phyloP scores from a whole-genome alignment of 2,113 vertebrate genomes.

The Drymodes brunneopygia region DNA sequence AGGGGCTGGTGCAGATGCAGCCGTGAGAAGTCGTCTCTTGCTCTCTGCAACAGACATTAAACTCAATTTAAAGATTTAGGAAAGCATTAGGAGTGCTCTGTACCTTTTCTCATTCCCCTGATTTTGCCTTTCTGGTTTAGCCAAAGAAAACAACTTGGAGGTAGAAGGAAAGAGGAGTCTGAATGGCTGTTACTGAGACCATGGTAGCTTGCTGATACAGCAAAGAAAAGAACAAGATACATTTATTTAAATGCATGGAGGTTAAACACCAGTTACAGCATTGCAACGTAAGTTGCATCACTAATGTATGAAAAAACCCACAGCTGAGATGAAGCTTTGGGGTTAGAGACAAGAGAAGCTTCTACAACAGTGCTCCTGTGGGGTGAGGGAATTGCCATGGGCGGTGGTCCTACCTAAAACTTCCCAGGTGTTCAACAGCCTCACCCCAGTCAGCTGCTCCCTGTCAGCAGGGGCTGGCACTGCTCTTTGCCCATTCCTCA shows the following conservation, averaged over 20 bases:
- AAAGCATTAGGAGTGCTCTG: not conserved
- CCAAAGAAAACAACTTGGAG: not conserved
- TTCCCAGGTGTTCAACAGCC: not conserved
- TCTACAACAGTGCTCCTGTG: not conserved
- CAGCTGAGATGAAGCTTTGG: not conserved
- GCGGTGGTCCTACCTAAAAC: not conserved
- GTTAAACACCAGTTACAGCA: not conserved
- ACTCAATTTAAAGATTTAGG: not conserved
- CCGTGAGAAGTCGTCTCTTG: accelerated
- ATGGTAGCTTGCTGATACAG: not conserved
- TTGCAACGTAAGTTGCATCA: not conserved
- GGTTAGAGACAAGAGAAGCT: not conserved
- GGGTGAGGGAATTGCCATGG: not conserved
- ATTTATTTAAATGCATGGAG: not conserved
- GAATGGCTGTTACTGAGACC: not conserved
- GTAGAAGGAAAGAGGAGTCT: not conserved
- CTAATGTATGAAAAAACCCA: not conserved
- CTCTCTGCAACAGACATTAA: not conserved
- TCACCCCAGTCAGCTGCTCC: not conserved
- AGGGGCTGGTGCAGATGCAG: not conserved
- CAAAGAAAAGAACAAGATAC: not conserved
- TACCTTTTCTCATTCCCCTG: not conserved
- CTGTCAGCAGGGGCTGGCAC: not conserved
- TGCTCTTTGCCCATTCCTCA: not conserved
- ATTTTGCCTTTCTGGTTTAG: not conserved